Evolutionary conservation across 2,113 vertebrate species (phyloP), one percentile per base, ranked within the genome.

Genomic region (Gobio gobio): DNA sequence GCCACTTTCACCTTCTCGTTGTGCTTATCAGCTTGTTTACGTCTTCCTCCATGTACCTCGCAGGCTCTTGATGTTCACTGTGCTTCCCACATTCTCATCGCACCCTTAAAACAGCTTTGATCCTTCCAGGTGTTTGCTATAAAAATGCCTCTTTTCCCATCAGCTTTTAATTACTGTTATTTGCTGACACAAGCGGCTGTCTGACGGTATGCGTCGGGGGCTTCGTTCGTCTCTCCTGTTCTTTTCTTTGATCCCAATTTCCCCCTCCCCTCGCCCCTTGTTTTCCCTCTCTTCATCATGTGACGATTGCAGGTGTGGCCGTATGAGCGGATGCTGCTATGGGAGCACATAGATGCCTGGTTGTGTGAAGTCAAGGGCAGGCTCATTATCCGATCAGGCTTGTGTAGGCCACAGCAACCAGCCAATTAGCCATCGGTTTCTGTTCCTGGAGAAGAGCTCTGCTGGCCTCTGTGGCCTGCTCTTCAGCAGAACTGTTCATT

Each of bases 111-210:
- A 76, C 20, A 18, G 22, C 81, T 86, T 88, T 81, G 59, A 81
- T 89, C 74, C 24, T 64, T 29, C 64, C 85, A 87, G 82, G 82
- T 89, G 86, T 82, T 64, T 86, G 54, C 7, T 83, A 72, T 87
- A 81, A 84, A 72, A 80, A 84, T 66, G 54, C 76, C 33, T 63
- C 22, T 83, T 66, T 51, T 74, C 45, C 61, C 78, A 82, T 66
- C 47, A 58, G 66, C 29, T 78, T 47, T 78, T 89, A 89, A 86
- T 88, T 88, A 83, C 68, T 78, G 82, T 86, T 54, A 84, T 88
- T 88, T 88, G 85, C 85, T 88, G 84, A 85, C 85, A 88, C 72
- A 82, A 77, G 14, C 36, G 10, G 56, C 63, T 22, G 59, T 82
- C 72, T 84, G 74, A 29, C 4, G 1, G 78, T 73, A 54, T 36